These are phyloP conservation scores for Xenopus borealis DNA, from an alignment of 2,113 vertebrate species.

Conservation along the genomic window DNA sequence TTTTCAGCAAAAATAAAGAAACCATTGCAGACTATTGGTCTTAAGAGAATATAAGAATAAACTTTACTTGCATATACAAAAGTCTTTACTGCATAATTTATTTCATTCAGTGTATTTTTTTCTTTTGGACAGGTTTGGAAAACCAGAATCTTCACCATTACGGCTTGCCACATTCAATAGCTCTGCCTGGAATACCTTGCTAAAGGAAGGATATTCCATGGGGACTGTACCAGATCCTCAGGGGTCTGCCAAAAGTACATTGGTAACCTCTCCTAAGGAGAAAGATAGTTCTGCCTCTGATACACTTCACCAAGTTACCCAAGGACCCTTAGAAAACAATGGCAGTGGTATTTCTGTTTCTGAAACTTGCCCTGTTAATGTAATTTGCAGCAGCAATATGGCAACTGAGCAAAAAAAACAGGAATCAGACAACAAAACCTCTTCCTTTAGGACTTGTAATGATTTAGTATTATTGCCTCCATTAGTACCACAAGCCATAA, in stretches of 20 bases:
- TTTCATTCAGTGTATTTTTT: not conserved
- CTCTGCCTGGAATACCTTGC: too few relatives aligned
- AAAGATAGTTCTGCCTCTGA: constrained; percentile 62
- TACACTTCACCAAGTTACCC: constrained; percentile 45
- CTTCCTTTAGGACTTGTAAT: constrained; percentile 28
- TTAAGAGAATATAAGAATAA: too few relatives aligned
- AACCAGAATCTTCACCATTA: not conserved
- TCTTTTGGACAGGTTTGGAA: constrained; percentile 22
- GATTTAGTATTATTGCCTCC: constrained; percentile 18
- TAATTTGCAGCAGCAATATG: constrained; percentile 13
- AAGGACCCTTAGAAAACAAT: constrained; percentile 49
- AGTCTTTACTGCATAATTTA: too few relatives aligned
- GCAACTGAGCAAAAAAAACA: not conserved
- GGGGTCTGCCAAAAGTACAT: constrained; percentile 75
- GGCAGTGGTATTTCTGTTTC: constrained; percentile 55
- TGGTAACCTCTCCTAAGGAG: constrained; percentile 65
- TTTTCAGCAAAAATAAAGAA: too few relatives aligned
- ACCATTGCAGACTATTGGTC: too few relatives aligned
- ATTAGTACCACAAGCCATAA: constrained; percentile 1
- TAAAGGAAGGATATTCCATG: constrained; percentile 61
- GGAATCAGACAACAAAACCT: constrained; percentile 41
- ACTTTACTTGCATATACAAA: too few relatives aligned
- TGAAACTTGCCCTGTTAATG: constrained; percentile 9
- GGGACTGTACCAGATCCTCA: constrained; percentile 86
- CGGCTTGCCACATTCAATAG: too few relatives aligned